Evolutionary conservation across 2,888 invertebrate genomes (phyloP).

Genomic region (Lissonota sp.): DNA sequence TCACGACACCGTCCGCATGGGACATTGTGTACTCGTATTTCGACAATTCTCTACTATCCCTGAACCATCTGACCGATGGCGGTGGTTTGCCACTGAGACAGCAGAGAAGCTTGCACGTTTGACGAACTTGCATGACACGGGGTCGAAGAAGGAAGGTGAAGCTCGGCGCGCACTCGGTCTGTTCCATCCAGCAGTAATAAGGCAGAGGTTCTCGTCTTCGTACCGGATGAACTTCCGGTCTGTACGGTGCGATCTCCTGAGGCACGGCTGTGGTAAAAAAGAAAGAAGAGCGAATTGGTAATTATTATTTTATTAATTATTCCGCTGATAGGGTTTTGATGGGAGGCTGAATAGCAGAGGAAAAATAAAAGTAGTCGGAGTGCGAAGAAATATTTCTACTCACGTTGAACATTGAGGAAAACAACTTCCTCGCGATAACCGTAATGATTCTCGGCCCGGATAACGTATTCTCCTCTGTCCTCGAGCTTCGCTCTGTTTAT

Average conservation of each 20-base stretch:
- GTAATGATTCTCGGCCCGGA: conserved; percentile 98
- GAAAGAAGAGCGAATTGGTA: background rate
- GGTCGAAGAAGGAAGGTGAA: conserved; percentile 99
- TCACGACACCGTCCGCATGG: conserved; percentile 97
- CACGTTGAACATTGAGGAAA: conserved; percentile 97
- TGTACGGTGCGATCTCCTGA: conserved; percentile 88
- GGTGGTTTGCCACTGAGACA: conserved; percentile 97
- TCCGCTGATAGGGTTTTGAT: too few species aligned
- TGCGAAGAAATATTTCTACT: conserved; percentile 81
- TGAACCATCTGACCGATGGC: conserved; percentile 96
- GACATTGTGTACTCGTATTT: conserved; percentile 96
- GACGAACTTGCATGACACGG: conserved; percentile 98
- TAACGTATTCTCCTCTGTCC: conserved; percentile 98
- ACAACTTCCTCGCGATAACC: conserved; percentile 98
- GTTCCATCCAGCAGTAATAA: conserved; percentile 96
- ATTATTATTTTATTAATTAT: too few species aligned
- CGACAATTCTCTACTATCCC: conserved; percentile 95
- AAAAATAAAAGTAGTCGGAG: background rate
- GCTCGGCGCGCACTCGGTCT: conserved; percentile 95
- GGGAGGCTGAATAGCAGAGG: background rate
- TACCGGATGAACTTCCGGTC: conserved; percentile 89
- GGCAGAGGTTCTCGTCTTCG: conserved; percentile 92
- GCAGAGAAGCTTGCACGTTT: conserved; percentile 98
- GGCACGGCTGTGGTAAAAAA: conserved; percentile 87
- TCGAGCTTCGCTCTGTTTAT: conserved; percentile 98